These are phyloP conservation scores for Echinometra lucunter DNA, from an alignment of 53 echinoderm and acorn worm species.

Conservation along the genomic window DNA sequence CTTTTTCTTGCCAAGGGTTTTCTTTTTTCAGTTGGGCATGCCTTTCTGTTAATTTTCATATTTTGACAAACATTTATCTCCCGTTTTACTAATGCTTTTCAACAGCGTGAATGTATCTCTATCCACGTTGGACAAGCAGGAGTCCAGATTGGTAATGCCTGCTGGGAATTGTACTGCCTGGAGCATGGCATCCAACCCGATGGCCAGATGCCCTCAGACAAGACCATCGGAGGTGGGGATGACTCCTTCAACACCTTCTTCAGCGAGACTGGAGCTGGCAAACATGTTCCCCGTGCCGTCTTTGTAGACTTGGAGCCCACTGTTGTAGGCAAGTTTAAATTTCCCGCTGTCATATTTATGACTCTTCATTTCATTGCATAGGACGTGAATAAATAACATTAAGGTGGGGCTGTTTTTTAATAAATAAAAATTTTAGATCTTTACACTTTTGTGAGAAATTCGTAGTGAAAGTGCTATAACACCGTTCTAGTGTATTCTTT, in stretches of 20 bases:
- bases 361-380: background rate
- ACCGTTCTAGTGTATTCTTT: too few relatives aligned
- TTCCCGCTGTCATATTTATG: too few relatives aligned
- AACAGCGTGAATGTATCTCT: constrained; percentile 45
- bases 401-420: too few relatives aligned
- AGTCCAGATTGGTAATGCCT: constrained; percentile 94
- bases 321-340: constrained; percentile 13
- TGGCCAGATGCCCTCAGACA: constrained; percentile 95
- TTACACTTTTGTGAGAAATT: too few relatives aligned
- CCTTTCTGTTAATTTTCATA: background rate
- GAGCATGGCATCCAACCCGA: constrained; percentile 92
- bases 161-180: constrained; percentile 90
- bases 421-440: too few relatives aligned
- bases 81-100: background rate
- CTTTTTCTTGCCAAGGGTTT: background rate
- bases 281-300: constrained; percentile 78
- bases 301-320: constrained; percentile 78
- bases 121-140: constrained; percentile 82
- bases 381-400: background rate
- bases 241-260: constrained; percentile 97
- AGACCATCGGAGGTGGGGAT: constrained; percentile 91
- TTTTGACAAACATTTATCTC: background rate
- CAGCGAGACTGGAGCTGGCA: constrained; percentile 82
- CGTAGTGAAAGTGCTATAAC: too few relatives aligned
- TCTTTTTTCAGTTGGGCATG: background rate